Conservation (phyloP, 2,797 vertebrate genomes). For the Sebastolobus altivelis region DNA sequence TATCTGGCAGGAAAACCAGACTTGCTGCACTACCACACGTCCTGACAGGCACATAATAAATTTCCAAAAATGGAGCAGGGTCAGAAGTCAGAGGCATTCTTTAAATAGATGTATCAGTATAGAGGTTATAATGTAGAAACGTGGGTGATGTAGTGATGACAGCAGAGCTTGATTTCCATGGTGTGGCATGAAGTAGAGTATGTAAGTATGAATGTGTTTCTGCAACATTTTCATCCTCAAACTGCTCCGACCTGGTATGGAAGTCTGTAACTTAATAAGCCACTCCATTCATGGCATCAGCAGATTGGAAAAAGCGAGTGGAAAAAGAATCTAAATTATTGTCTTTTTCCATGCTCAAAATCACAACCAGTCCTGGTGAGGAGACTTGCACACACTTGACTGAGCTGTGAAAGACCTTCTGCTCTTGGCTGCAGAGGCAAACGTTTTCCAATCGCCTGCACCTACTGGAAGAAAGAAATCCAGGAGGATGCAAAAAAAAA, state of each 20-base stretch:
- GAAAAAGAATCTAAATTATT: conserved; percentile 75
- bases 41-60: conserved; percentile 62
- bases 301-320: conserved; percentile 71
- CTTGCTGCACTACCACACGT: conserved; percentile 53
- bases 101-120: conserved; percentile 37
- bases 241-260: conserved; percentile 64
- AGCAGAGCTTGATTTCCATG: conserved; percentile 26
- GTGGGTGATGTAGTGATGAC: conserved; percentile 38
- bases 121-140: conserved; percentile 35
- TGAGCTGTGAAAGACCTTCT: conserved; percentile 69
- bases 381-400: conserved; percentile 62
- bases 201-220: conserved; percentile 35
- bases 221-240: conserved; percentile 55
- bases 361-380: conserved; percentile 67
- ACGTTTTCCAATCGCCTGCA: conserved; percentile 65
- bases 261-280: conserved; percentile 71
- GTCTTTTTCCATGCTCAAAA: conserved; percentile 76
- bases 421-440: conserved; percentile 50
- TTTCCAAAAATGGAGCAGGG: conserved; percentile 50
- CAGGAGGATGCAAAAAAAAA: conserved; percentile 19
- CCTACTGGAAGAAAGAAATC: conserved; percentile 50
- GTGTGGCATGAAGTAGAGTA: conserved; percentile 18
- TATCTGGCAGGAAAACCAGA: conserved; percentile 64
- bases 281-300: conserved; percentile 70
- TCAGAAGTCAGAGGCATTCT: conserved; percentile 40